A percentile compares a stretch with the other conserved stretches of the same genome.
Conservation (phyloP, 2,888 invertebrate genomes). For the Drosophila bunnanda region DNA sequence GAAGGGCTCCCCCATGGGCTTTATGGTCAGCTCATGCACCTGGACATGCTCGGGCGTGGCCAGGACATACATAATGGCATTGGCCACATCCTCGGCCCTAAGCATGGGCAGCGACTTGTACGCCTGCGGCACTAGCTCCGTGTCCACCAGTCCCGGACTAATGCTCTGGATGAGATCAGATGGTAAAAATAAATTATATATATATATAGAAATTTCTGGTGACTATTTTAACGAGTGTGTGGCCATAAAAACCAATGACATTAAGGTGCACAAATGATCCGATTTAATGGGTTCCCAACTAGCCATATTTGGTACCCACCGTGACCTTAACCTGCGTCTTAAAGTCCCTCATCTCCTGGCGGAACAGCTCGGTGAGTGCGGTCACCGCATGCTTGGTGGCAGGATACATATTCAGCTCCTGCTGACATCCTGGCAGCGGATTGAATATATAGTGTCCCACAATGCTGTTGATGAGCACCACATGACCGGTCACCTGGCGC, state of each 20-base stretch:
- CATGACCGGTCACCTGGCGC: constrained; percentile 82
- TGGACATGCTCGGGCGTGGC: constrained; percentile 77
- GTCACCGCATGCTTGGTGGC: constrained; percentile 81
- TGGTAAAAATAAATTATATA: neutral
- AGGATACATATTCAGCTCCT: constrained; percentile 80
- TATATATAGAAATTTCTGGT: neutral
- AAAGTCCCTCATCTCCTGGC: constrained; percentile 80
- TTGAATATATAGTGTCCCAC: constrained; percentile 78
- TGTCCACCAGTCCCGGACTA: constrained; percentile 85
- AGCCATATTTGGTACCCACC: constrained; percentile 58
- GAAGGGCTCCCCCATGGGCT: constrained; percentile 76
- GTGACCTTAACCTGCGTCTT: constrained; percentile 77
- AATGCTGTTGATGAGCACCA: constrained; percentile 85
- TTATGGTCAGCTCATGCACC: constrained; percentile 77
- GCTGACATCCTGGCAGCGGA: constrained; percentile 68
- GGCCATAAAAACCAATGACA: constrained; percentile 1
- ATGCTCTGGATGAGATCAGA: constrained; percentile 76
- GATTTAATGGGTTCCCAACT: neutral
- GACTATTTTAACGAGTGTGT: neutral
- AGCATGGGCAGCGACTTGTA: constrained; percentile 63
- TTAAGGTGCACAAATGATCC: neutral
- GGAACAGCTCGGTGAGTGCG: constrained; percentile 78
- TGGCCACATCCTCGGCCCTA: constrained; percentile 73
- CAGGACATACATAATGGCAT: constrained; percentile 71
- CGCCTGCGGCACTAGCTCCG: constrained; percentile 81